Percentiles rank a stretch among this genome's conserved stretches.
These are phyloP conservation scores for Sesia apiformis DNA, from an alignment of 2,888 invertebrate genomes.

Conservation along the genomic window DNA sequence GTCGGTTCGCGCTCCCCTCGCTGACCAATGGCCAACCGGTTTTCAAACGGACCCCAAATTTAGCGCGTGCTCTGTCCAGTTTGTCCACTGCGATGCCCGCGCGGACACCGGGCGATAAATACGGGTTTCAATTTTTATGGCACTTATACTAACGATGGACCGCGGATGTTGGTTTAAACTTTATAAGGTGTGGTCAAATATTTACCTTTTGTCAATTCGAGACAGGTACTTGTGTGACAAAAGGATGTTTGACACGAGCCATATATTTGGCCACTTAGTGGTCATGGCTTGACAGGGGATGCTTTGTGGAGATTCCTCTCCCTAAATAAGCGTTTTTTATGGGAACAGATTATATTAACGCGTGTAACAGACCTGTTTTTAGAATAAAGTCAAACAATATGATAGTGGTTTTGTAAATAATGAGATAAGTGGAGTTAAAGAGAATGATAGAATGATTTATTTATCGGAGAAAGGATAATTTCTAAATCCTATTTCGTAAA, in stretches of 20 bases:
- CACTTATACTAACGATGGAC: slow-evolving; percentile 57
- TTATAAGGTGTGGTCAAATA: slow-evolving; percentile 45
- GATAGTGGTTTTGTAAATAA: slow-evolving; percentile 33
- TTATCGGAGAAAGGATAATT: neutral
- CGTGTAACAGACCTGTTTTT: slow-evolving; percentile 48
- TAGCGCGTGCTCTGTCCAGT: slow-evolving; percentile 45
- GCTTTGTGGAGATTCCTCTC: slow-evolving; percentile 54
- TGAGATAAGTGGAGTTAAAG: slow-evolving; percentile 31
- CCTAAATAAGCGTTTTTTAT: slow-evolving; percentile 41
- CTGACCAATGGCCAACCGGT: slow-evolving; percentile 68
- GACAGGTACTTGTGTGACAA: slow-evolving; percentile 53
- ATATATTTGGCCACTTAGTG: slow-evolving; percentile 61
- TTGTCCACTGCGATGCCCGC: slow-evolving; percentile 13
- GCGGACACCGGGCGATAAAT: slow-evolving; percentile 16
- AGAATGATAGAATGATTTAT: slow-evolving; percentile 5
- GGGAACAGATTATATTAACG: slow-evolving; percentile 32
- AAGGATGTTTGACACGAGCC: slow-evolving; percentile 53
- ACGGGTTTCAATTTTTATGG: slow-evolving; percentile 31
- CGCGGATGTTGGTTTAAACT: slow-evolving; percentile 53
- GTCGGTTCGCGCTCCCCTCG: slow-evolving; percentile 19
- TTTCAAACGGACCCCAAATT: slow-evolving; percentile 16
- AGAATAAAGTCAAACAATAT: slow-evolving; percentile 28
- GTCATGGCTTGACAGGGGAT: slow-evolving; percentile 43
- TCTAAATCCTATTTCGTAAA: no score
- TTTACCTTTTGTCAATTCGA: slow-evolving; percentile 42